Percentiles rank a stretch among this genome's conserved stretches.
Evolutionary conservation across 2,888 invertebrate species (phyloP).

Genomic region (Lepidochrysops patricia): DNA sequence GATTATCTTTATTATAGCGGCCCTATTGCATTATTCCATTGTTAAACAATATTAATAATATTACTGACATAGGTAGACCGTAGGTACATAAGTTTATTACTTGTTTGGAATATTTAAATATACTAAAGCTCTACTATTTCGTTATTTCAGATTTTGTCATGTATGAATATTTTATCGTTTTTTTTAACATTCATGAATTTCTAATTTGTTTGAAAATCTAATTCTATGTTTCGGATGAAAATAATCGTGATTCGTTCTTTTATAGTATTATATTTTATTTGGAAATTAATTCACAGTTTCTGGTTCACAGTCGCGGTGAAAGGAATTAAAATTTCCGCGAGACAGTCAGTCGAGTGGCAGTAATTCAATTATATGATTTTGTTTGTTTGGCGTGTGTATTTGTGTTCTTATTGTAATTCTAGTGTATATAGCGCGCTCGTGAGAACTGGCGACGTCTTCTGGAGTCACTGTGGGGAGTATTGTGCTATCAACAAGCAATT

Average conservation of each 20-base stretch:
- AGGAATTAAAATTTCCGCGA: neutral
- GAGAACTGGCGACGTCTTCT: neutral
- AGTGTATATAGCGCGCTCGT: neutral
- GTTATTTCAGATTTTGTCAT: neutral
- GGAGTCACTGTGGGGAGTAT: neutral
- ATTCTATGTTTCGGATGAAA: neutral
- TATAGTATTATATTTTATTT: neutral
- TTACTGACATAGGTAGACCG: neutral
- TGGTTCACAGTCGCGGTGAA: neutral
- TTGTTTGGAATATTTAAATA: neutral
- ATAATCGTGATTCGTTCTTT: neutral
- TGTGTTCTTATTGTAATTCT: neutral
- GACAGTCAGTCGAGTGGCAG: neutral
- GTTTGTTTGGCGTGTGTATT: neutral
- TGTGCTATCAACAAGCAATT: neutral
- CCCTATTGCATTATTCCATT: neutral
- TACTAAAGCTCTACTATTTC: neutral
- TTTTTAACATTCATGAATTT: neutral
- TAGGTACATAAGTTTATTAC: no score
- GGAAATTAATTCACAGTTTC: neutral
- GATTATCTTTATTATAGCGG: neutral
- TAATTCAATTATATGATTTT: constrained; percentile 1
- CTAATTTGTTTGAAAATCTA: neutral
- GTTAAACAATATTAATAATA: neutral
- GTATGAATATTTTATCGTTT: neutral